These are phyloP conservation scores for Dryas iulia DNA, from an alignment of 1,140 invertebrate genomes.

Conservation along the genomic window DNA sequence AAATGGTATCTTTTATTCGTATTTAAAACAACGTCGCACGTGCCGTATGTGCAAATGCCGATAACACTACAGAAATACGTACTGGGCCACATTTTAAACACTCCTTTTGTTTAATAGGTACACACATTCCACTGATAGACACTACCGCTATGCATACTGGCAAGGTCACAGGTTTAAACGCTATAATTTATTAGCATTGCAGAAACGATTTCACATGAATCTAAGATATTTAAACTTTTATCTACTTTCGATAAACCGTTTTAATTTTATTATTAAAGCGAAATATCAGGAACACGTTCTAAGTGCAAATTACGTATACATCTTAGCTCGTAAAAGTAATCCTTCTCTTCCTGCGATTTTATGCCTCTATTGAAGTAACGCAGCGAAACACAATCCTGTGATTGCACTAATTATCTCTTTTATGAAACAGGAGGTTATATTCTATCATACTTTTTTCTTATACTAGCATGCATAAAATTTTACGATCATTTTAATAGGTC, in stretches of 20 bases:
- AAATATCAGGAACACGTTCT: conserved; percentile 49
- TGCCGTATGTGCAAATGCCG: conserved; percentile 34
- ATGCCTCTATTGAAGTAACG: conserved; percentile 7
- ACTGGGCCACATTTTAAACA: conserved; percentile 39
- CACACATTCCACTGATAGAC: conserved; percentile 35
- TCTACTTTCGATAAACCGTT: not conserved
- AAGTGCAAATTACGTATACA: conserved; percentile 56
- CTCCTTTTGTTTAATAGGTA: conserved; percentile 36
- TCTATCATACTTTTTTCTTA: not conserved
- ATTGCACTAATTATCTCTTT: conserved; percentile 17
- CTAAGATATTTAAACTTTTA: not conserved
- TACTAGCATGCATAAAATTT: not conserved
- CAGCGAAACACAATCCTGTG: not conserved
- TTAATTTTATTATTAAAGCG: not conserved
- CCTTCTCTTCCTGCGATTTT: conserved; percentile 44
- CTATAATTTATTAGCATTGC: conserved; percentile 35
- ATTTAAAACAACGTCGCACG: conserved; percentile 37
- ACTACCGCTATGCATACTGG: conserved; percentile 18
- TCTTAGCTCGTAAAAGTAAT: conserved; percentile 57
- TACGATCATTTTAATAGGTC: conserved; percentile 10
- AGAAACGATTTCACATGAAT: not conserved
- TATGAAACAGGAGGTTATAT: not conserved
- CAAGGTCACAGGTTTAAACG: conserved; percentile 11
- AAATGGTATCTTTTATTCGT: conserved; percentile 37
- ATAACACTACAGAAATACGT: conserved; percentile 34